Evolutionary conservation across 1,140 invertebrate genomes (phyloP).

Genomic region (Physella acuta): DNA sequence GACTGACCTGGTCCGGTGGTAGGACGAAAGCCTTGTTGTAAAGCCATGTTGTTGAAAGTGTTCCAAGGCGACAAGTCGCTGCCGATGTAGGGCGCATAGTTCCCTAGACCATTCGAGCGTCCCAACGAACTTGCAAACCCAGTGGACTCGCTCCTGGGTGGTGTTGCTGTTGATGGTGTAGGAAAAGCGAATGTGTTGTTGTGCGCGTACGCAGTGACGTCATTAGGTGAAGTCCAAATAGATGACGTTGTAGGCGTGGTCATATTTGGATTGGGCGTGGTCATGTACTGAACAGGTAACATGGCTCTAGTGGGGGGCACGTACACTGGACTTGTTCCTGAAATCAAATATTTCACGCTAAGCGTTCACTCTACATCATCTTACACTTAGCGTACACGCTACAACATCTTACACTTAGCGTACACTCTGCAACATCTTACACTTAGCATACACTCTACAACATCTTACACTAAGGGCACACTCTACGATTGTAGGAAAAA

Average conservation of each 20-base stretch:
- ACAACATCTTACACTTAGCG: too few relatives aligned
- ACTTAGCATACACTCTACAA: too few relatives aligned
- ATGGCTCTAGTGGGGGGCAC: slow-evolving; percentile 54
- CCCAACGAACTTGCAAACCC: slow-evolving; percentile 23
- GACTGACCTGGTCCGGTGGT: slow-evolving; percentile 44
- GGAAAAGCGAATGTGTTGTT: slow-evolving; percentile 39
- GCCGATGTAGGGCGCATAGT: slow-evolving; percentile 48
- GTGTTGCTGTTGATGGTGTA: slow-evolving; percentile 35
- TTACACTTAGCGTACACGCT: too few relatives aligned
- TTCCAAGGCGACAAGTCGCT: slow-evolving; percentile 50
- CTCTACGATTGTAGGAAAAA: too few relatives aligned
- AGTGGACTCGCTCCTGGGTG: slow-evolving; percentile 31
- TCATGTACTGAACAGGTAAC: slow-evolving; percentile 49
- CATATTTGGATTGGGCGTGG: slow-evolving; percentile 32
- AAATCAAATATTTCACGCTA: too few relatives aligned
- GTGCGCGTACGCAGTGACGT: slow-evolving; percentile 30
- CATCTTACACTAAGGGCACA: too few relatives aligned
- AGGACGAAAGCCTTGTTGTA: slow-evolving; percentile 42
- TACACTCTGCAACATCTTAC: too few relatives aligned
- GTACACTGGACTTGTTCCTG: slow-evolving; percentile 51
- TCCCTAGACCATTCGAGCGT: slow-evolving; percentile 41
- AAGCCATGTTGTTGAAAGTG: slow-evolving; percentile 43
- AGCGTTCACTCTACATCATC: not conserved
- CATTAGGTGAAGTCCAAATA: slow-evolving; percentile 12
- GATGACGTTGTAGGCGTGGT: slow-evolving; percentile 30